Evolutionary conservation across 2,113 vertebrate genomes (phyloP), one percentile per base, ranked within the genome.

Genomic region (Ascaphus truei): DNA sequence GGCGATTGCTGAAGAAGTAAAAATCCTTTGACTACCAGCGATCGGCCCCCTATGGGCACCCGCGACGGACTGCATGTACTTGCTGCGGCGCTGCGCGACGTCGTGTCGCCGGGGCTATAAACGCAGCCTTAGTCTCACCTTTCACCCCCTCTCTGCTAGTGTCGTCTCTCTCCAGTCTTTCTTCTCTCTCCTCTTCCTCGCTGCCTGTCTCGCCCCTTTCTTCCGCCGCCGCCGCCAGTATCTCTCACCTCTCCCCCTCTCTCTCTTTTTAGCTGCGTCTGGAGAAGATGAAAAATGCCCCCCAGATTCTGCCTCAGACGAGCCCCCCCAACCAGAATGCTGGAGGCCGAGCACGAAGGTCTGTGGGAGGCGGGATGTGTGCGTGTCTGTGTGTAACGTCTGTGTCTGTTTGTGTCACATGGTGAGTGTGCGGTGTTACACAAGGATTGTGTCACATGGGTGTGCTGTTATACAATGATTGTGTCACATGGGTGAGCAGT

Each of bases 321-420:
- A 85, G 74, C 51, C 76, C 81, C 4, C 81, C 75, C 2, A 81
- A 86, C 72, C 79, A 89, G 72, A 79, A 81, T 72, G 83, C 84
- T 69, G 86, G 85, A 36, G 33, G 74, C 30, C 86, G 89, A 53
- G 51, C 85, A n/a, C 86, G 90, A 80, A 92, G 90, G 90, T 92
- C 33, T 41, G 67, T 61, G 26, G 8, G 3, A 6, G 12, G 18
- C 12, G 1, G 37, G n/a, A 11, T 45, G 41, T 37, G 23, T 22
- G 41, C 27, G 41, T 20, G 1, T 33, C 3, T 5, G 12, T 7
- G 4, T n/a, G 43, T 2, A 1, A 25, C 25, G 39, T 15, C 30
- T 53, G 15, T 5, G 5, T 22, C 8, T 5, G 22, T 12, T 23
- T 22, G 57, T 51, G 22, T 68, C 30, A 43, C 66, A 59, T 7